Percentiles rank a stretch among this genome's conserved stretches.
Conservation (phyloP, 2,797 vertebrate genomes). For the Moxostoma hubbsi region DNA sequence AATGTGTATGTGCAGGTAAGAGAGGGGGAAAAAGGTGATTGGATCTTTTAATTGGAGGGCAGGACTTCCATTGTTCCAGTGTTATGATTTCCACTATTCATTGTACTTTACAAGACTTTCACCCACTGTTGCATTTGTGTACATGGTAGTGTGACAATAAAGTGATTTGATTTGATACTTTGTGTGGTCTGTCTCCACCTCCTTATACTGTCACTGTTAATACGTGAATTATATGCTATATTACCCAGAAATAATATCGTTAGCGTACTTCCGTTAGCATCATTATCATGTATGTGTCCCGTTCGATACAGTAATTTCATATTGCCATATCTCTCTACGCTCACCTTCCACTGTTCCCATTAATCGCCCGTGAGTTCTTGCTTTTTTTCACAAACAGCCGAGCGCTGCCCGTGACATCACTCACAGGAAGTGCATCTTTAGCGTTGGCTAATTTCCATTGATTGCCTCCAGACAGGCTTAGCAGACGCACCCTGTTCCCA, state of each 20-base stretch:
- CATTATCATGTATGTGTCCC: conserved; percentile 16
- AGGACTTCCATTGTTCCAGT: no score
- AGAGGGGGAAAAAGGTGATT: no score
- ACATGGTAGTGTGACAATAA: no score
- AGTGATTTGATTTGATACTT: no score
- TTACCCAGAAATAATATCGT: background rate
- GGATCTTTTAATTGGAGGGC: no score
- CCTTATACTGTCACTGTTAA: background rate
- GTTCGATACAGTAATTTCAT: background rate
- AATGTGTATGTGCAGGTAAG: no score
- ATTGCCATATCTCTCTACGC: conserved; percentile 34
- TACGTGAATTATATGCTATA: background rate
- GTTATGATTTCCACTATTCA: no score
- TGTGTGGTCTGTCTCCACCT: no score
- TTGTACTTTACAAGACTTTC: no score
- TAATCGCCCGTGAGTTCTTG: conserved; percentile 63
- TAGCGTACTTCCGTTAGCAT: background rate
- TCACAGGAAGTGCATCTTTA: conserved; percentile 84
- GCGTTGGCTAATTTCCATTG: conserved; percentile 83
- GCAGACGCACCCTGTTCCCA: conserved; percentile 79
- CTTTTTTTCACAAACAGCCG: conserved; percentile 76
- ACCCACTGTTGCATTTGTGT: no score
- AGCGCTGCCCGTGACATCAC: conserved; percentile 76
- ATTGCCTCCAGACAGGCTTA: conserved; percentile 85
- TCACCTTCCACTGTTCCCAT: conserved; percentile 57